Conservation (phyloP, 2,797 vertebrate genomes). For the Hippopotamyrus pictus region DNA sequence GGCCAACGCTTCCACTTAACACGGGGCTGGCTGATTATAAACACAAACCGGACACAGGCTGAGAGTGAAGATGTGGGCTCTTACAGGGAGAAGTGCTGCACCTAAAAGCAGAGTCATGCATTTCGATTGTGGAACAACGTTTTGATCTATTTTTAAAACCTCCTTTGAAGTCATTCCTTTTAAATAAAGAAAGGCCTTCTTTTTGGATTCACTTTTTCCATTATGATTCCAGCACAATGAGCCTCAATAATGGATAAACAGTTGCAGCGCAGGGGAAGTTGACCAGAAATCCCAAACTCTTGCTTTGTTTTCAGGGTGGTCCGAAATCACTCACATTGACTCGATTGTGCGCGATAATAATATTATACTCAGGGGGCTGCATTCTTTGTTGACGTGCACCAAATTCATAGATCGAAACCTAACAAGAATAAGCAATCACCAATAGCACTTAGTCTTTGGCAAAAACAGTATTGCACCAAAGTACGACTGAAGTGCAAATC, state of each 20-base stretch:
- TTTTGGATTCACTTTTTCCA: slow-evolving; percentile 39
- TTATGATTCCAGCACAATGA: slow-evolving; percentile 31
- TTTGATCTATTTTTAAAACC: slow-evolving; percentile 53
- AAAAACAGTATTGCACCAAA: neutral
- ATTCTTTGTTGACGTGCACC: neutral
- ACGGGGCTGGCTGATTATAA: neutral
- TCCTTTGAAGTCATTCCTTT: slow-evolving; percentile 47
- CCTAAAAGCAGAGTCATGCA: slow-evolving; percentile 34
- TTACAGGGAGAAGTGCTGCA: neutral
- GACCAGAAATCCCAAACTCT: neutral
- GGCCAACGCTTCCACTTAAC: neutral
- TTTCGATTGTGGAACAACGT: slow-evolving; percentile 30
- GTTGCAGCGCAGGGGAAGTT: slow-evolving; percentile 25
- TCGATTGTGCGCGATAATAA: neutral
- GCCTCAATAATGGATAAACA: slow-evolving; percentile 50
- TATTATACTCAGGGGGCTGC: neutral
- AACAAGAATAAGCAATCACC: neutral
- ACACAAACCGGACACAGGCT: neutral
- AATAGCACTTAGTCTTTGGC: neutral
- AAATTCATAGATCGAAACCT: neutral
- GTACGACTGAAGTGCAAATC: neutral
- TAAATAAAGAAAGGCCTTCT: slow-evolving; percentile 37
- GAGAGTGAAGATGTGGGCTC: neutral
- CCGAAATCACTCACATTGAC: neutral
- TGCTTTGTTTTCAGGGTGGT: neutral